Conservation (phyloP, 2,113 vertebrate species). For the Dolichotis patagonum region DNA sequence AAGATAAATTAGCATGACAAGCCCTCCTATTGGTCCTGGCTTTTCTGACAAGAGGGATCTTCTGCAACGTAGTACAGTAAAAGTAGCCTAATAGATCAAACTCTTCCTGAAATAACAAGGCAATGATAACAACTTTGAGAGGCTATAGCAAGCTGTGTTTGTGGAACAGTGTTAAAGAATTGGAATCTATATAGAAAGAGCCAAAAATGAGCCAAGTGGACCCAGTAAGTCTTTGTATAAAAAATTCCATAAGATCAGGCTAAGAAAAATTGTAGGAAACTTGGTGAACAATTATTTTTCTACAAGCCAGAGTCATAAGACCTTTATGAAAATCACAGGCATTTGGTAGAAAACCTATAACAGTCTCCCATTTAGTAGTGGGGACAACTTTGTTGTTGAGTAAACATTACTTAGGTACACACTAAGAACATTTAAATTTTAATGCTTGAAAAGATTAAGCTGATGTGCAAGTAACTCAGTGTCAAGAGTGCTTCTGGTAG, state of each 20-base stretch:
- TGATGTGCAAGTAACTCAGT: neutral
- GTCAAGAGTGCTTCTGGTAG: neutral
- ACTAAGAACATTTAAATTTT: neutral
- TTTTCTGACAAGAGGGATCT: neutral
- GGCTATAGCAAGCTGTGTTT: fast-evolving
- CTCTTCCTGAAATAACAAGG: neutral
- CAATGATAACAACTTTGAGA: neutral
- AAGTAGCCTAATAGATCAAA: too few relatives aligned
- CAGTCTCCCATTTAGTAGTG: neutral
- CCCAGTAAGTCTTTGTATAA: neutral
- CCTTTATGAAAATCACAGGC: neutral
- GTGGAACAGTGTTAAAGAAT: neutral
- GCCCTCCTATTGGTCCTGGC: neutral
- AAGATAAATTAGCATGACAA: neutral
- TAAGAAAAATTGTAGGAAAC: neutral
- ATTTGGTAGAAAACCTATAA: neutral
- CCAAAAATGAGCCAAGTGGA: neutral
- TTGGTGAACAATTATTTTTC: neutral
- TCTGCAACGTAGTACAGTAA: fast-evolving
- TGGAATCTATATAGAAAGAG: neutral
- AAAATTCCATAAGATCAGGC: neutral
- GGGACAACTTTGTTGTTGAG: neutral
- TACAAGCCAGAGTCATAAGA: neutral
- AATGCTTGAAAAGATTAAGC: neutral
- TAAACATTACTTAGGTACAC: too few relatives aligned